phyloP scores from a whole-genome alignment of 2,113 vertebrate genomes.

The Nothobranchius furzeri region DNA sequence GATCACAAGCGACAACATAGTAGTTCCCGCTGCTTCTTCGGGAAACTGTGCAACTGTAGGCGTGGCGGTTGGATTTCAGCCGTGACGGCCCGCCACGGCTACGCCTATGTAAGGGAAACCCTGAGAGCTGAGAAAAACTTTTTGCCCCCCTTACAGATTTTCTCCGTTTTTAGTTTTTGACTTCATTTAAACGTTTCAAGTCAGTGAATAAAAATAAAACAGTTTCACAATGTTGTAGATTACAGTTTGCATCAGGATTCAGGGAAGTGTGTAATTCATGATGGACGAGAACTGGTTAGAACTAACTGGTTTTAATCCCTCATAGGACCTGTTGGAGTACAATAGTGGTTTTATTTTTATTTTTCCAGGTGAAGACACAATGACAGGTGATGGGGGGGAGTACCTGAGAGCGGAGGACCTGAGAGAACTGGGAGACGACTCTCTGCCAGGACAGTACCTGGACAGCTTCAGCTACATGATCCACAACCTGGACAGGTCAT shows the following conservation, averaged over 20 bases:
- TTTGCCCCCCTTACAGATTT: neutral
- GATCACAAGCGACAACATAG: too few species aligned
- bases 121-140: neutral
- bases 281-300: neutral
- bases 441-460: constrained; percentile 91
- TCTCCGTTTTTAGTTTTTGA: too few species aligned
- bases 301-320: constrained; percentile 9
- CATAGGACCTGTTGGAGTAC: too few species aligned
- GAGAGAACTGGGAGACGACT: constrained; percentile 95
- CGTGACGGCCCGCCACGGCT: too few species aligned
- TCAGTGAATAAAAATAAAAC: too few species aligned
- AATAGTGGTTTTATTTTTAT: neutral
- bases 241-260: neutral
- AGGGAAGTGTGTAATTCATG: neutral
- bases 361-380: constrained; percentile 90
- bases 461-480: constrained; percentile 93
- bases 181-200: too few species aligned
- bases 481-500: constrained; percentile 93
- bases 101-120: too few species aligned
- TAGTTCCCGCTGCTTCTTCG: too few species aligned
- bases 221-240: neutral
- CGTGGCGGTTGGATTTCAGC: too few species aligned
- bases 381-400: constrained; percentile 96
- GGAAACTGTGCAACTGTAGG: too few species aligned
- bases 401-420: constrained; percentile 95